A percentile compares a stretch with the other conserved stretches of the same genome.
Evolutionary conservation across 2,797 vertebrate species (phyloP).

Genomic region (Catostomus latipinnis): DNA sequence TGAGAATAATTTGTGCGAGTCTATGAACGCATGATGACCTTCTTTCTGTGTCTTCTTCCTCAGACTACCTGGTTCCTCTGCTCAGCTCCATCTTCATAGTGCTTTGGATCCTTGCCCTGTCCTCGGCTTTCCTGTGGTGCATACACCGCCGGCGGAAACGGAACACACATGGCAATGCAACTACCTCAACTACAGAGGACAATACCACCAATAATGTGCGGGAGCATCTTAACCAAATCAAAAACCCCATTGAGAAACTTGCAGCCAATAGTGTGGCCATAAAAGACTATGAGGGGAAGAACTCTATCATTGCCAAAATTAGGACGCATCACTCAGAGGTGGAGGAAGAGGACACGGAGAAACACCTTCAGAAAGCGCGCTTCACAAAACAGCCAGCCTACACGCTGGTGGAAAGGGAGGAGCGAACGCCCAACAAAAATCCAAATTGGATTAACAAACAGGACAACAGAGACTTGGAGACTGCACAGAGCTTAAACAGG

Average conservation of each 20-base stretch:
- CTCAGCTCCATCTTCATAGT: conserved; percentile 93
- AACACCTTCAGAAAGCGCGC: conserved; percentile 92
- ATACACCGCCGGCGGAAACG: conserved; percentile 91
- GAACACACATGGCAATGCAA: conserved; percentile 81
- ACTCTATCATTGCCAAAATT: conserved; percentile 99
- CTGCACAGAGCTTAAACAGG: conserved; percentile 94
- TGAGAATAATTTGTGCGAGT: too few species aligned
- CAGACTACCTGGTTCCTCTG: conserved; percentile 95
- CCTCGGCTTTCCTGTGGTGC: conserved; percentile 91
- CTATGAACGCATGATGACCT: conserved; percentile 40
- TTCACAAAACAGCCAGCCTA: conserved; percentile 95
- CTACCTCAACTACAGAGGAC: conserved; percentile 80
- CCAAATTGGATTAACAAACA: conserved; percentile 99
- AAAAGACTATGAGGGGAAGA: conserved; percentile 98
- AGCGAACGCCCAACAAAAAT: conserved; percentile 90
- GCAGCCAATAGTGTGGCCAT: conserved; percentile 85
- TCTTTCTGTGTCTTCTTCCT: conserved; percentile 33
- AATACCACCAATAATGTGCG: conserved; percentile 96
- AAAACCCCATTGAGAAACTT: conserved; percentile 97
- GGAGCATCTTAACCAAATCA: conserved; percentile 98
- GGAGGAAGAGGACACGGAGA: conserved; percentile 95
- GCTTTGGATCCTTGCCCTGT: conserved; percentile 90
- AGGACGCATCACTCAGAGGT: conserved; percentile 97
- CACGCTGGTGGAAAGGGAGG: conserved; percentile 96
- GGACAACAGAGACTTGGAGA: conserved; percentile 99